Evolutionary conservation across 2,888 invertebrate species (phyloP).

Genomic region (Exephanes ischioxanthus): DNA sequence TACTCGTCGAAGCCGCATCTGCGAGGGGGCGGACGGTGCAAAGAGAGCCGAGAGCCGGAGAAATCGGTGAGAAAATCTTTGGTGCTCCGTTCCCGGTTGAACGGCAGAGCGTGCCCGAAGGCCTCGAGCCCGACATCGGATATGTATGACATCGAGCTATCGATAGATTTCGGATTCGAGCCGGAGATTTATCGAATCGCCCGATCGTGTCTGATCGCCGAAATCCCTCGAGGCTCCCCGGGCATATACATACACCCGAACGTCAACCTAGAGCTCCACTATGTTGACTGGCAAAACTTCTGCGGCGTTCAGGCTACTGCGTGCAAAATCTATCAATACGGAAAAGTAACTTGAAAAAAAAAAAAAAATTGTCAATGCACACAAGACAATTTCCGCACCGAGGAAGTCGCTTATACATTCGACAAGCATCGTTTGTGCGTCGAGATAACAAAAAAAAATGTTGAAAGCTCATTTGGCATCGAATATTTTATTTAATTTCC

Average conservation of each 20-base stretch:
- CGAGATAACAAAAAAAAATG: background rate
- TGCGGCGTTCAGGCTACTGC: slow-evolving; percentile 18
- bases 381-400: background rate
- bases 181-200: slow-evolving; percentile 78
- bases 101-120: slow-evolving; percentile 66
- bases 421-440: background rate
- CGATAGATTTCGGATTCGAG: slow-evolving; percentile 79
- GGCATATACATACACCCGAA: slow-evolving; percentile 58
- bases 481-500: background rate
- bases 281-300: background rate
- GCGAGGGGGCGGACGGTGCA: background rate
- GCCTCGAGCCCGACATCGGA: slow-evolving; percentile 74
- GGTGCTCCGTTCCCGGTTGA: background rate
- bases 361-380: background rate
- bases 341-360: slow-evolving; percentile 24
- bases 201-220: slow-evolving; percentile 78
- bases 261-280: slow-evolving; percentile 6
- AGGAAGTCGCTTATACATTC: background rate
- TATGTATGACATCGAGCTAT: slow-evolving; percentile 80
- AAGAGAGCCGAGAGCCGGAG: slow-evolving; percentile 18
- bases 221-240: slow-evolving; percentile 75
- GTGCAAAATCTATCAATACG: slow-evolving; percentile 39
- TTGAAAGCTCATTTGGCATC: background rate
- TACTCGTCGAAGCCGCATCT: slow-evolving; percentile 24
- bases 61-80: slow-evolving; percentile 56